Evolutionary conservation across 2,888 invertebrate genomes (phyloP), one percentile per base, ranked within the genome.

Genomic region (Tethea ocularis): DNA sequence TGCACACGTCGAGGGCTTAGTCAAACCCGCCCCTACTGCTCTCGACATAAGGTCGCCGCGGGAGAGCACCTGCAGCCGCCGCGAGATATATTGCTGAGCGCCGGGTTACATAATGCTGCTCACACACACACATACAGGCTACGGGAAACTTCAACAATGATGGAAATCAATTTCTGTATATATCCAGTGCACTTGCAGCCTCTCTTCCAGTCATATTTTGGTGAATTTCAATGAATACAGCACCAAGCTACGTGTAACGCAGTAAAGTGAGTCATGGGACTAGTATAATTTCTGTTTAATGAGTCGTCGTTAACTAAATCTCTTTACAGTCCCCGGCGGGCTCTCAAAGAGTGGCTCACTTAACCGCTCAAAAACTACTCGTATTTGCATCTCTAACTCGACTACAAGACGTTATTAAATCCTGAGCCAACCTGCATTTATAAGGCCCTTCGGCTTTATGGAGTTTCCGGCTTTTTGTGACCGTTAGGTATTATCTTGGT

Each of bases 131-230:
- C 58, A 61, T 63, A 53, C 53, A 52, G 53, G 51, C 58, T 56
- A 62, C 58, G 67, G 59, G 56, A 54, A 68, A 66, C 71, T 71
- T 64, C 70, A 71, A 75, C 74, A 74, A 73, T 73, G 69, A 71
- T 63, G 73, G 70, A 75, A 69, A 77, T 71, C 75, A 62, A 73
- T 74, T 61, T 70, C 64, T 64, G n/a, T n/a, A 71, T 64, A 33
- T 73, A 62, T 70, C 60, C 61, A 63, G 60, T 66, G 66, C 69
- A 64, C 66, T 58, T 54, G 62, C 65, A 57, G 58, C 59, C 62
- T 66, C 60, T 58, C 57, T 54, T 56, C 57, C 60, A 56, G 62
- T 51, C 56, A 55, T 61, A 61, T 65, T 60, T 36, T 13, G 36
- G 5, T 36, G 36, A 36, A 15, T 15, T 15, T 36, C 2, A 15